Percentiles rank a stretch among this genome's conserved stretches.
phyloP scores from a whole-genome alignment of 1,140 invertebrate genomes.

The Eubasilissa regina region DNA sequence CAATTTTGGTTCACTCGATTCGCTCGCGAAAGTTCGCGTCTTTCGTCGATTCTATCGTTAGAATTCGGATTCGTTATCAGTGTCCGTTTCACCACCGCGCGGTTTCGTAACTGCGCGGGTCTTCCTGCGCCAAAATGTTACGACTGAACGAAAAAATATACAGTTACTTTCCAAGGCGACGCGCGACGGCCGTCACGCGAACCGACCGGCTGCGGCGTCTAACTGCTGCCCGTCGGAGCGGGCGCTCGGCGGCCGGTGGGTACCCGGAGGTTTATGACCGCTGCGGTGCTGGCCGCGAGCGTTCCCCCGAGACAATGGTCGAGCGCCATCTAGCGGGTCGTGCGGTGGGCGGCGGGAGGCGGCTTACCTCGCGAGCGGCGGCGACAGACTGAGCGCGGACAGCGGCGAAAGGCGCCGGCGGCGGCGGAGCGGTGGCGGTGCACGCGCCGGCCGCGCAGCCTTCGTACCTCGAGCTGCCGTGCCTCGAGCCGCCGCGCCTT shows the following conservation, averaged over 20 bases:
- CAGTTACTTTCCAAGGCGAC: conserved; percentile 49
- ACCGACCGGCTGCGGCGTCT: conserved; percentile 27
- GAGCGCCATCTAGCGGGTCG: conserved; percentile 29
- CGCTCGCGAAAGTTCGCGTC: conserved; percentile 15
- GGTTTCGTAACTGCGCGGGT: conserved; percentile 35
- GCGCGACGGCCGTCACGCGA: conserved; percentile 42
- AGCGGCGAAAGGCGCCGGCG: conserved; percentile 40
- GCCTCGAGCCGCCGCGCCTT: no score
- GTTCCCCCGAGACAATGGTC: conserved; percentile 39
- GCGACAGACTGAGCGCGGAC: conserved; percentile 43
- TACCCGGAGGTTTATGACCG: conserved; percentile 54
- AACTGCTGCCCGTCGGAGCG: neutral
- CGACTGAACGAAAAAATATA: conserved; percentile 47
- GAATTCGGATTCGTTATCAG: conserved; percentile 29
- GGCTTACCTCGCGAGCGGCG: conserved; percentile 23
- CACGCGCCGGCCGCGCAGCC: neutral
- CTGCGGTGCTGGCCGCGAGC: neutral
- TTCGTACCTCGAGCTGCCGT: no score
- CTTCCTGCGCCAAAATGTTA: conserved; percentile 50
- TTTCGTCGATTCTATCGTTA: neutral
- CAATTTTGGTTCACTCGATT: neutral
- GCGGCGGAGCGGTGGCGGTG: conserved; percentile 5
- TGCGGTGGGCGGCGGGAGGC: neutral
- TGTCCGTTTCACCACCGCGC: neutral
- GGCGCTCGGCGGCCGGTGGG: neutral